These are phyloP conservation scores for Drosophila anomelani DNA, from an alignment of 2,888 invertebrate genomes.

Conservation along the genomic window DNA sequence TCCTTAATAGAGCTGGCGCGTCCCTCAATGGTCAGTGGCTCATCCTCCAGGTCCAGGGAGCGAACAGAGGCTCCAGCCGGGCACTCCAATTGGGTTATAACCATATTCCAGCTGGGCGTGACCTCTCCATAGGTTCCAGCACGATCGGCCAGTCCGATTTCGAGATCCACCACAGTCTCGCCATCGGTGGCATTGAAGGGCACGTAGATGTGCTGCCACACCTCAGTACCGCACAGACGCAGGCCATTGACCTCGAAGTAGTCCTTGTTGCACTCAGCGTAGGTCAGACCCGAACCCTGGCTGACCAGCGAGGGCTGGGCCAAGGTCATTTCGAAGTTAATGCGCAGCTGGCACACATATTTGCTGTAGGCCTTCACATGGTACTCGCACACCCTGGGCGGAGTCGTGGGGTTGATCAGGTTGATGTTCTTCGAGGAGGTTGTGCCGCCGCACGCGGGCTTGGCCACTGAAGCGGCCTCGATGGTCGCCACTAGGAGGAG, in stretches of 20 bases:
- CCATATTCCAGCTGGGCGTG: conserved; percentile 62
- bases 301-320: conserved; percentile 71
- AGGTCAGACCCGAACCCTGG: conserved; percentile 32
- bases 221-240: conserved; percentile 87
- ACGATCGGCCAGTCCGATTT: conserved; percentile 57
- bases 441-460: conserved; percentile 71
- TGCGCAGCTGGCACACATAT: conserved; percentile 74
- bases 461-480: conserved; percentile 61
- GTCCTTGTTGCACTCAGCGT: conserved; percentile 70
- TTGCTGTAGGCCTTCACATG: conserved; percentile 66
- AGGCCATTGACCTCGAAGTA: conserved; percentile 66
- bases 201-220: conserved; percentile 86
- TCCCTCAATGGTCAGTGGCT: conserved; percentile 4
- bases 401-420: conserved; percentile 60
- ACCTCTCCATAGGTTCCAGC: conserved; percentile 50
- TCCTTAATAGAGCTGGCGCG: conserved; percentile 57
- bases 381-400: conserved; percentile 71
- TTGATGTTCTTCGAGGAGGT: conserved; percentile 70
- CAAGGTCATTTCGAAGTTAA: conserved; percentile 75
- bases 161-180: conserved; percentile 46
- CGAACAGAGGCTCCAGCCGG: conserved; percentile 69
- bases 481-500: conserved; percentile 39
- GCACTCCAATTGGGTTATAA: conserved; percentile 75
- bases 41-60: conserved; percentile 16
- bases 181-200: conserved; percentile 76